Percentiles rank a stretch among this genome's conserved stretches.
Conservation (phyloP, 2,797 vertebrate species). For the Notoglanidium macrostoma region DNA sequence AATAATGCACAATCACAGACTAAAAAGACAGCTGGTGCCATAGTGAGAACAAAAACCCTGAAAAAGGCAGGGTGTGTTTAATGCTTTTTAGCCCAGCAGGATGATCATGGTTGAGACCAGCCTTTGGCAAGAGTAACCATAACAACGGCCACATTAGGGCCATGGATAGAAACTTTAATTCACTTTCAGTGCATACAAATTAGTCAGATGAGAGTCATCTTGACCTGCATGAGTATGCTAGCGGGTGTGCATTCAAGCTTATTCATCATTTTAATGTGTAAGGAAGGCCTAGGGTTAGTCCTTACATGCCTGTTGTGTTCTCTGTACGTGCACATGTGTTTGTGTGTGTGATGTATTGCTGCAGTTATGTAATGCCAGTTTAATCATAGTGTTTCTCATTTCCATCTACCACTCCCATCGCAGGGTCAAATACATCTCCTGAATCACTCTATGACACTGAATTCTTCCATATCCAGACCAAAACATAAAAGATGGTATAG, state of each 20-base stretch:
- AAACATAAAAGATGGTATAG: not conserved
- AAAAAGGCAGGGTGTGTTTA: slow-evolving; percentile 38
- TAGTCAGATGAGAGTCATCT: slow-evolving; percentile 47
- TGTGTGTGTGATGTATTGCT: not conserved
- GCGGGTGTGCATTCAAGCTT: slow-evolving; percentile 10
- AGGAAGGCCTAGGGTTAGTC: slow-evolving; percentile 21
- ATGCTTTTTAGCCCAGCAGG: slow-evolving; percentile 55
- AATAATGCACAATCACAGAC: slow-evolving; percentile 13
- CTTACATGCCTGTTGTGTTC: not conserved
- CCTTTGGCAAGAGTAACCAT: slow-evolving; percentile 53
- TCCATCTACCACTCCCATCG: not conserved
- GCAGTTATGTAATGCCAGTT: not conserved
- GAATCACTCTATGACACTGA: not conserved
- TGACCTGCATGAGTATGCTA: slow-evolving; percentile 25
- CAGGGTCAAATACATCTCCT: not conserved
- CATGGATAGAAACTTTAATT: slow-evolving; percentile 49
- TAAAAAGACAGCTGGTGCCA: slow-evolving; percentile 26
- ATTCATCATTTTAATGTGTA: slow-evolving; percentile 48
- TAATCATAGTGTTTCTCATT: not conserved
- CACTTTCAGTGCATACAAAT: slow-evolving; percentile 52
- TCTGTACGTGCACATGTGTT: not conserved
- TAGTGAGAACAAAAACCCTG: slow-evolving; percentile 6
- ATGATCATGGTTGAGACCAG: slow-evolving; percentile 48
- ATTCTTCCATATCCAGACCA: not conserved
- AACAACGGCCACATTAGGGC: slow-evolving; percentile 53